Conservation (phyloP, 2,888 invertebrate species). For the Patella caerulea region DNA sequence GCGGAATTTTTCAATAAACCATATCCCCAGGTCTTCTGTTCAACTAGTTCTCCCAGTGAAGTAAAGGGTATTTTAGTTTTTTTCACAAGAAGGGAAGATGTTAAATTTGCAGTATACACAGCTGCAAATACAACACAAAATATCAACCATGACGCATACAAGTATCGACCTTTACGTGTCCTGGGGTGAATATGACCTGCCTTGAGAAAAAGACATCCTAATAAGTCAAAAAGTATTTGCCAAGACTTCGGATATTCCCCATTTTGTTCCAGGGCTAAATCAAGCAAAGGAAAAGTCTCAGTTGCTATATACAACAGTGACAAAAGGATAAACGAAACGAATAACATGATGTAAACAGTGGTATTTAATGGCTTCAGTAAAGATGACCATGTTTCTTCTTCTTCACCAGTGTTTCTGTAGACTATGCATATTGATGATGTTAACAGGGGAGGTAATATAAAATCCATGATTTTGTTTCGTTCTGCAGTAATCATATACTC, state of each 20-base stretch:
- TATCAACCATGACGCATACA: constrained; percentile 17
- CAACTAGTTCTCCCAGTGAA: not conserved
- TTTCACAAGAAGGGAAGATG: not conserved
- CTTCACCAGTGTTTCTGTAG: constrained; percentile 11
- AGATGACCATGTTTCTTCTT: not conserved
- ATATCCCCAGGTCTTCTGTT: not conserved
- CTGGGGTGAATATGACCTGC: not conserved
- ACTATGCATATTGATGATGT: constrained; percentile 11
- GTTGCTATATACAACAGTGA: not conserved
- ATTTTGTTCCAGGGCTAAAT: not conserved
- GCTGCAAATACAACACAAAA: constrained; percentile 19
- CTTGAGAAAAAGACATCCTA: not conserved
- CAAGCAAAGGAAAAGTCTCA: constrained; percentile 6
- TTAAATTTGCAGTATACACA: constrained; percentile 14
- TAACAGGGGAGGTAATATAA: constrained; percentile 12
- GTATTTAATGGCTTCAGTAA: constrained; percentile 6
- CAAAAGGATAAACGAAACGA: not conserved
- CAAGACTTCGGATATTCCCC: not conserved
- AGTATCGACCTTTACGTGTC: constrained; percentile 8
- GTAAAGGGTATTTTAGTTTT: not conserved
- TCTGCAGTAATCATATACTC: constrained; percentile 9
- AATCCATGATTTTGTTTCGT: constrained; percentile 18
- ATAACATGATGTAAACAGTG: not conserved
- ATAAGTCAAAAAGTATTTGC: constrained; percentile 10
- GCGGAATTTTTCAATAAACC: not conserved